A percentile compares a stretch with the other conserved stretches of the same genome.
These are phyloP conservation scores for Ennomos fuscantarius DNA, from an alignment of 2,888 invertebrate genomes.

Conservation along the genomic window DNA sequence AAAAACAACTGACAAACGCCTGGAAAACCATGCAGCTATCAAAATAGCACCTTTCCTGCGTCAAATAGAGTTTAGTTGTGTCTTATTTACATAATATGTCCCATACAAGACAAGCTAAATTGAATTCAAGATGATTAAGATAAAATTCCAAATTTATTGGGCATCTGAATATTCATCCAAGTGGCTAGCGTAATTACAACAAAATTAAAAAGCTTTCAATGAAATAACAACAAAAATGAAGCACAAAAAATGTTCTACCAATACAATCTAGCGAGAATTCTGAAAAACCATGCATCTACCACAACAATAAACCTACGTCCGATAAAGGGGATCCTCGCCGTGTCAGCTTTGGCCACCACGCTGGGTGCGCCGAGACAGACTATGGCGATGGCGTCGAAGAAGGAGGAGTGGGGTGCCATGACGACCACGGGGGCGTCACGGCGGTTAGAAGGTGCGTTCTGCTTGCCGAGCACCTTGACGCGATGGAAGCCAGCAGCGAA, in stretches of 20 bases:
- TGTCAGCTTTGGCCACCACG: slow-evolving; percentile 95
- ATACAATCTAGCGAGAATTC: slow-evolving; percentile 18
- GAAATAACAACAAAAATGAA: slow-evolving; percentile 3
- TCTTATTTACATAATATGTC: too few species aligned
- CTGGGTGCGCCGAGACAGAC: slow-evolving; percentile 93
- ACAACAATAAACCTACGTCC: slow-evolving; percentile 90
- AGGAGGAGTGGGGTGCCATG: slow-evolving; percentile 96
- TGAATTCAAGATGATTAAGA: too few species aligned
- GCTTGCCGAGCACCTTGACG: slow-evolving; percentile 89
- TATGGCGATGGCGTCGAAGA: slow-evolving; percentile 94
- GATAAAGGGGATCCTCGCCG: slow-evolving; percentile 92
- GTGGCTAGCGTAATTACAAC: background rate
- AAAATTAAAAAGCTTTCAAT: background rate
- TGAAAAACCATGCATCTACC: slow-evolving; percentile 25
- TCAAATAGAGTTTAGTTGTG: too few species aligned
- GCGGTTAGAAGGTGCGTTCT: slow-evolving; percentile 70
- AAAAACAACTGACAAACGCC: background rate
- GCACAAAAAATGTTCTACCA: slow-evolving; percentile 9
- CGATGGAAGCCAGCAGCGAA: slow-evolving; percentile 93
- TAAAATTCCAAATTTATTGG: too few species aligned
- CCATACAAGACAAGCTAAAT: too few species aligned
- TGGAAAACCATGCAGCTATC: background rate
- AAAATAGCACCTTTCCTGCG: too few species aligned
- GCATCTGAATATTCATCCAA: background rate
- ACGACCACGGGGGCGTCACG: slow-evolving; percentile 93